Percentiles rank a stretch among this genome's conserved stretches.
phyloP scores from a whole-genome alignment of 2,888 invertebrate species.

The Taphrorychus bicolor region DNA sequence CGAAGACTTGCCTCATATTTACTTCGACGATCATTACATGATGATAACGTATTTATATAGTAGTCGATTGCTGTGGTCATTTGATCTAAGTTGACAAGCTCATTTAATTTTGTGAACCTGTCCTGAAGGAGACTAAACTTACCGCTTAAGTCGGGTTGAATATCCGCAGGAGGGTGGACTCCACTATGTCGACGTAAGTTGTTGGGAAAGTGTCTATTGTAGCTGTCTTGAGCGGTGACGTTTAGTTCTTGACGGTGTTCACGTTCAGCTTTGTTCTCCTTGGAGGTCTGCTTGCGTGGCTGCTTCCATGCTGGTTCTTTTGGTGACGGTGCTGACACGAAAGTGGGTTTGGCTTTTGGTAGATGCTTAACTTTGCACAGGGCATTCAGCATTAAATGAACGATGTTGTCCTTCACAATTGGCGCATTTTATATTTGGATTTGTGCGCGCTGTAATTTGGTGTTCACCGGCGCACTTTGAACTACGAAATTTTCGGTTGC shows the following conservation, averaged over 20 bases:
- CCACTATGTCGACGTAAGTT: no score
- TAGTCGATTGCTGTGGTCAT: neutral
- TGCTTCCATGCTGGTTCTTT: neutral
- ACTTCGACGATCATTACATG: neutral
- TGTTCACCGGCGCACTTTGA: constrained; percentile 37
- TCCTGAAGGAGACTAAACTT: no score
- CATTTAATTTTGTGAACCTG: no score
- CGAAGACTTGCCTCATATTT: neutral
- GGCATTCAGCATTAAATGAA: neutral
- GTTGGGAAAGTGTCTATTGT: no score
- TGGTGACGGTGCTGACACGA: neutral
- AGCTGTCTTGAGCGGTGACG: no score
- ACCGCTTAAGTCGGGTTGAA: no score
- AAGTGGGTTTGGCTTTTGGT: neutral
- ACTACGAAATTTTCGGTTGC: constrained; percentile 1
- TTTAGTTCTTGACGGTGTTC: no score
- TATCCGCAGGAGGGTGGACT: no score
- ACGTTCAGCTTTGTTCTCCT: neutral
- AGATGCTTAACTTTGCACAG: neutral
- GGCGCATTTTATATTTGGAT: constrained; percentile 33
- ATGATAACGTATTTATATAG: neutral
- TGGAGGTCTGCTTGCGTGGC: no score
- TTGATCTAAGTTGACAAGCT: no score
- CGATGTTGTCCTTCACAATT: neutral
- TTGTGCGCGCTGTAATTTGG: constrained; percentile 43